Evolutionary conservation across 2,888 invertebrate species (phyloP), one percentile per base, ranked within the genome.

Genomic region (Venusia cambrica): DNA sequence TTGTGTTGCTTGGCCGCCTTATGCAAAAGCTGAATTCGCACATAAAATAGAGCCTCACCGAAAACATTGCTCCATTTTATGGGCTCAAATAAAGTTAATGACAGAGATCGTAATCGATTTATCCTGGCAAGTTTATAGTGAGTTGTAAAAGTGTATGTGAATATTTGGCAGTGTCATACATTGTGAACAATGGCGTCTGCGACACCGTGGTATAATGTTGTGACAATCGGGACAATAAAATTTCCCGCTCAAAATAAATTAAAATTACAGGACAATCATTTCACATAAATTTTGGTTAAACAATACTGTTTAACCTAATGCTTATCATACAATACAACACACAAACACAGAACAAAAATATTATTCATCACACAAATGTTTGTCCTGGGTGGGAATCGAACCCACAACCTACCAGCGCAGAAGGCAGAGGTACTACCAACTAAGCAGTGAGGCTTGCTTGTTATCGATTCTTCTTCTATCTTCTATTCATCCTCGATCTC

Each of bases 201-300:
- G 34, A 43, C 34, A 18, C 35, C 44, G 52, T 48, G 40, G 29
- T 45, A 53, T 56, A 58, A 59, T 57, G 46, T 63, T 62, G 54
- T 54, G 48, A 55, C 47, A n/a, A n/a, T n/a, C n/a, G n/a, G n/a
- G 65, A 54, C 68, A 68, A 74, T 73, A 62, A 73, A 73, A 76
- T 72, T 74, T 74, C 67, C 72, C 65, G 64, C 65, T 62, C 62
- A n/a, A n/a, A n/a, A n/a, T n/a, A n/a, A n/a, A n/a, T n/a, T n/a
- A n/a, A n/a, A n/a, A n/a, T n/a, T n/a, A n/a, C n/a, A n/a, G n/a
- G n/a, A n/a, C n/a, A n/a, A n/a, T n/a, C n/a, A n/a, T n/a, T n/a
- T n/a, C n/a, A n/a, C n/a, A n/a, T n/a, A n/a, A n/a, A n/a, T n/a
- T n/a, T n/a, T n/a, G n/a, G n/a, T n/a, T n/a, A n/a, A n/a, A n/a